Conservation (phyloP, 2,797 vertebrate genomes). For the Epinephelus coioides region DNA sequence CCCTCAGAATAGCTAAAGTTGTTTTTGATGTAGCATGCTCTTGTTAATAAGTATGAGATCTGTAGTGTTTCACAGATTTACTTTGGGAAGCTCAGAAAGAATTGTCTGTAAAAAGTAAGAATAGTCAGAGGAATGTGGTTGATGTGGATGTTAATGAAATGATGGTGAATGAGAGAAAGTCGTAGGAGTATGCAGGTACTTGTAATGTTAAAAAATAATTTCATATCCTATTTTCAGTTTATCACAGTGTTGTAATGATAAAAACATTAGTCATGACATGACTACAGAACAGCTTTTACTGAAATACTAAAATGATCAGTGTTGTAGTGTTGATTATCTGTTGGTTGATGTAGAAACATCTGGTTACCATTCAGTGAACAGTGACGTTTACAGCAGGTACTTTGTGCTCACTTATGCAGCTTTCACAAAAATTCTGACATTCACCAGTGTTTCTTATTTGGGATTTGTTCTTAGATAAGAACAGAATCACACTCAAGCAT, state of each 20-base stretch:
- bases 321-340: not conserved
- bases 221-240: not conserved
- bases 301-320: not conserved
- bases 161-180: not conserved
- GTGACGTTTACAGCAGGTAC: not conserved
- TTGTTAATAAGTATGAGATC: not conserved
- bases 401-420: not conserved
- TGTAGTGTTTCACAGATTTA: not conserved
- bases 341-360: not conserved
- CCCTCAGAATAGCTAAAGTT: slow-evolving; percentile 35
- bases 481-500: too few species aligned
- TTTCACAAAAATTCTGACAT: too few species aligned
- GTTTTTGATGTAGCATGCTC: not conserved
- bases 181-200: not conserved
- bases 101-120: not conserved
- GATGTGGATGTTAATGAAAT: not conserved
- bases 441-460: too few species aligned
- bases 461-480: too few species aligned
- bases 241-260: not conserved
- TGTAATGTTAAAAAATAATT: not conserved
- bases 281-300: not conserved
- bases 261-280: not conserved
- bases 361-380: not conserved
- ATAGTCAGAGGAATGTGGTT: not conserved
- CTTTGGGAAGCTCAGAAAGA: not conserved